A percentile compares a stretch with the other conserved stretches of the same genome.
These are phyloP conservation scores for Campopleginae sp. DNA, from an alignment of 2,888 invertebrate genomes.

Conservation along the genomic window DNA sequence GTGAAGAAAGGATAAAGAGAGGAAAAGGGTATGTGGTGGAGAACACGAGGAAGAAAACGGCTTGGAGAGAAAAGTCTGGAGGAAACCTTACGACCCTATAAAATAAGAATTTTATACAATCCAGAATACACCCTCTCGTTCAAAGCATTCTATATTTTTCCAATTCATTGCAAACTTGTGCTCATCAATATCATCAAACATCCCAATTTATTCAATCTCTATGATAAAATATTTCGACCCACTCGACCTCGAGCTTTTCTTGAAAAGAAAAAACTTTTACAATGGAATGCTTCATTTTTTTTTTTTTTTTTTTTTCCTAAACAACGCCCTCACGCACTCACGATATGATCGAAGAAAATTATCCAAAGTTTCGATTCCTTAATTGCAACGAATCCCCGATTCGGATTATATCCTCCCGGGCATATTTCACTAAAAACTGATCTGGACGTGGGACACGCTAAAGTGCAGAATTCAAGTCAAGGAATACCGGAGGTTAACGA, in stretches of 20 bases:
- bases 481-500: conserved; percentile 38
- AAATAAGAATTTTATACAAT: conserved; percentile 32
- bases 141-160: conserved; percentile 3
- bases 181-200: conserved; percentile 14
- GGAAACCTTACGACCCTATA: conserved; percentile 27
- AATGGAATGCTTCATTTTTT: not conserved
- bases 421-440: not conserved
- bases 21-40: conserved; percentile 18
- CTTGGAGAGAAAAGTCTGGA: conserved; percentile 30
- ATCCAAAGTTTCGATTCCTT: not conserved
- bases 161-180: conserved; percentile 39
- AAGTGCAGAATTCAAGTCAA: not conserved
- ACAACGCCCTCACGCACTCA: not conserved
- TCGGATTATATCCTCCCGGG: not conserved
- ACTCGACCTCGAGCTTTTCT: not conserved
- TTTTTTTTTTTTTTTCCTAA: not conserved
- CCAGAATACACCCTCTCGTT: conserved; percentile 29
- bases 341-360: not conserved
- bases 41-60: conserved; percentile 39
- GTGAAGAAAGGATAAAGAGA: conserved; percentile 23
- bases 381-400: not conserved
- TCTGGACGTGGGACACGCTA: not conserved
- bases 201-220: not conserved
- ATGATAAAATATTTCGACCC: not conserved
- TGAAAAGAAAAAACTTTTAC: not conserved